Percentiles rank a stretch among this genome's conserved stretches.
Conservation (phyloP, 2,797 vertebrate genomes). For the Pseudochirops cupreus region DNA sequence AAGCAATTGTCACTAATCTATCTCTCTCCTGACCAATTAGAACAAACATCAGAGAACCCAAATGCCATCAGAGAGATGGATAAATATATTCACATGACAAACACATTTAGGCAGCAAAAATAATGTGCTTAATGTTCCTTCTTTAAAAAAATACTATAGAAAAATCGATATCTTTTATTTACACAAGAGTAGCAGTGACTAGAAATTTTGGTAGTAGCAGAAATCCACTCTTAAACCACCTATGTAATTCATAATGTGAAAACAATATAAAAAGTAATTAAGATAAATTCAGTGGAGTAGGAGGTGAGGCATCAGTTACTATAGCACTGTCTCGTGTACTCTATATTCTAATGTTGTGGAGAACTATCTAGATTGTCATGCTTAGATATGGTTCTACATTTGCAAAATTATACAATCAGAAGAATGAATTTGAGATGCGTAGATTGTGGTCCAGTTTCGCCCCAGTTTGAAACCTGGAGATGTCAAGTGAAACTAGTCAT, state of each 20-base stretch:
- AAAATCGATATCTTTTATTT: neutral
- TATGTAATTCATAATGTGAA: neutral
- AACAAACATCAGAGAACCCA: slow-evolving; percentile 14
- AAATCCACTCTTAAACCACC: neutral
- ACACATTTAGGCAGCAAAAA: neutral
- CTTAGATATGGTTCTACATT: neutral
- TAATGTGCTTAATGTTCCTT: neutral
- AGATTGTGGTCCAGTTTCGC: neutral
- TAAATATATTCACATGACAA: neutral
- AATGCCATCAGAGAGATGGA: neutral
- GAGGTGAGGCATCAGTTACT: neutral
- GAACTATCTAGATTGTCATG: neutral
- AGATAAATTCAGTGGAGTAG: neutral
- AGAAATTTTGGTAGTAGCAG: neutral
- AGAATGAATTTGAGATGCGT: neutral
- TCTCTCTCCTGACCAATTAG: neutral
- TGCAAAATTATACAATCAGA: neutral
- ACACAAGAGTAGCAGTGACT: neutral
- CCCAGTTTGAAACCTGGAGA: slow-evolving; percentile 34
- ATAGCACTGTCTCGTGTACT: neutral
- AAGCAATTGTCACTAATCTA: neutral
- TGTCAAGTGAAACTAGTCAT: neutral
- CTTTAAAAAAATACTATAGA: neutral
- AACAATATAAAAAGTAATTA: neutral
- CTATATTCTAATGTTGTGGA: neutral